These are phyloP conservation scores for Desoria tigrina DNA, from an alignment of 2,888 invertebrate genomes.

Conservation along the genomic window DNA sequence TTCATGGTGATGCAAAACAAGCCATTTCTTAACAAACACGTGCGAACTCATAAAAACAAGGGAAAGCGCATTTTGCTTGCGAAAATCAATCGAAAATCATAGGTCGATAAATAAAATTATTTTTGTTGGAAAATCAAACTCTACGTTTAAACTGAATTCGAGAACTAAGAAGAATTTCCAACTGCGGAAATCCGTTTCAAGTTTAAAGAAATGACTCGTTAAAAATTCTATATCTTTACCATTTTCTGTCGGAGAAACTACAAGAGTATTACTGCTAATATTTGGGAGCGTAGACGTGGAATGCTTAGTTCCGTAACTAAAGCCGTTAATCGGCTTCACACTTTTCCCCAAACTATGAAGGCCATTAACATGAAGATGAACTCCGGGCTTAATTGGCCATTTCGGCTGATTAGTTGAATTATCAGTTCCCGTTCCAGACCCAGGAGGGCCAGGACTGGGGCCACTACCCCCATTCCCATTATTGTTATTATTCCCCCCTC, in stretches of 20 bases:
- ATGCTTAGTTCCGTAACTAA: conserved; percentile 54
- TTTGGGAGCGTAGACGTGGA: conserved; percentile 45
- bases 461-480: conserved; percentile 16
- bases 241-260: conserved; percentile 8
- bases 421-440: conserved; percentile 27
- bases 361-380: conserved; percentile 82
- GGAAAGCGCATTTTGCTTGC: too few relatives aligned
- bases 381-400: conserved; percentile 87
- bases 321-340: conserved; percentile 53
- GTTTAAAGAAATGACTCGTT: conserved; percentile 5
- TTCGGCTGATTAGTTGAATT: conserved; percentile 60
- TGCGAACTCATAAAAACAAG: too few relatives aligned
- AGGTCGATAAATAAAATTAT: too few relatives aligned
- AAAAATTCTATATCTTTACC: conserved; percentile 35
- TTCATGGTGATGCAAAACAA: background rate
- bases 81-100: too few relatives aligned
- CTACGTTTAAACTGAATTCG: too few relatives aligned
- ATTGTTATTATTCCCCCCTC: conserved; percentile 19
- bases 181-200: too few relatives aligned
- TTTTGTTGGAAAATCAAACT: too few relatives aligned
- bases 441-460: background rate
- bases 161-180: too few relatives aligned
- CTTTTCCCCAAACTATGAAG: conserved; percentile 66
- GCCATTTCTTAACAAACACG: background rate
- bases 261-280: background rate